Evolutionary conservation across 2,113 vertebrate species (phyloP).

Genomic region (Psephotus haematonotus): DNA sequence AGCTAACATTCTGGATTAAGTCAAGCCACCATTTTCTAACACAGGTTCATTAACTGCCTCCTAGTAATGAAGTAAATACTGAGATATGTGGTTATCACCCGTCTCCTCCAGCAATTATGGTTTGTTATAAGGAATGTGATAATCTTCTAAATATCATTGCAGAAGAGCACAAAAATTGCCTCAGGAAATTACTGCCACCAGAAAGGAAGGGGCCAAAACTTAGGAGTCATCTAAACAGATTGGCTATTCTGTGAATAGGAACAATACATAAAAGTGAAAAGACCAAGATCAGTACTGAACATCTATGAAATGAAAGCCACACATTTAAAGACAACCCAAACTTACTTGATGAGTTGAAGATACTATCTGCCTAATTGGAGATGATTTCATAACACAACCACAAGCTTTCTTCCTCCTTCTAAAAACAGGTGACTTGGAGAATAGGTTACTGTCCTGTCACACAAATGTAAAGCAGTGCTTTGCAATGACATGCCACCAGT

Average conservation of each 20-base stretch:
- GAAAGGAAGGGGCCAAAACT: not conserved
- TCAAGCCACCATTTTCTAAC: not conserved
- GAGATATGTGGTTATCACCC: rapidly evolving
- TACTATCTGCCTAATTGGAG: not conserved
- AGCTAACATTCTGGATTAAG: not conserved
- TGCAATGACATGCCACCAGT: not conserved
- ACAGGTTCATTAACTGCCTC: not conserved
- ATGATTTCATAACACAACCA: not conserved
- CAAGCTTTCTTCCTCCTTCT: not conserved
- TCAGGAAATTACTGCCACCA: not conserved
- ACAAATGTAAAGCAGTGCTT: not conserved
- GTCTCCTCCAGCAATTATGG: not conserved
- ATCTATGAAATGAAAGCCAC: not conserved
- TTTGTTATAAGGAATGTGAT: not conserved
- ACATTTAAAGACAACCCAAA: not conserved
- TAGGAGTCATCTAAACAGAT: not conserved
- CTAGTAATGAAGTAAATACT: not conserved
- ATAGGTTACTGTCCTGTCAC: not conserved
- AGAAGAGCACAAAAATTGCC: not conserved
- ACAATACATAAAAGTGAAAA: not conserved
- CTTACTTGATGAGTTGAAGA: not conserved
- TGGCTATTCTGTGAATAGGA: not conserved
- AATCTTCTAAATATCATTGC: not conserved
- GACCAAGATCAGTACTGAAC: not conserved
- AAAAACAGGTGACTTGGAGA: not conserved